These are phyloP conservation scores for Aegithalos caudatus DNA, from an alignment of 2,113 vertebrate genomes.

Conservation along the genomic window DNA sequence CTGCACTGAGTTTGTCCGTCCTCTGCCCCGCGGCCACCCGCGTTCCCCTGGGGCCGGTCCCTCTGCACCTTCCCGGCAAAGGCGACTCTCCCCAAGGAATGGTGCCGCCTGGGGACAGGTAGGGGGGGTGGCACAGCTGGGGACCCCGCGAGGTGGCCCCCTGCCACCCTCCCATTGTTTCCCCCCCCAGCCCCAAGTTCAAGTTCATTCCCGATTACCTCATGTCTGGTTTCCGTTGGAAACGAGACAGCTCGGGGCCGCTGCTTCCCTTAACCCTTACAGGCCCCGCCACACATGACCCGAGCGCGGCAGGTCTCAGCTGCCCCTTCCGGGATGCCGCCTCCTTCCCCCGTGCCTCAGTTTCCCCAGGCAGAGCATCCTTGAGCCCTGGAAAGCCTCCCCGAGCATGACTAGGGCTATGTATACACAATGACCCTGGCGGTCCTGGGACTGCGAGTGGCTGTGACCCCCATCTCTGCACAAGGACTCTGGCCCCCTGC, in stretches of 20 bases:
- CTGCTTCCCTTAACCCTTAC: constrained; percentile 59
- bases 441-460: rapidly evolving
- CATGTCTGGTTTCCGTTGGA: constrained; percentile 83
- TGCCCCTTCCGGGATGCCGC: not conserved
- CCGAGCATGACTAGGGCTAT: rapidly evolving
- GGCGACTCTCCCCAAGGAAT: not conserved
- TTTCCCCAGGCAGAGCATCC: not conserved
- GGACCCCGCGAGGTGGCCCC: not conserved
- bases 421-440: rapidly evolving
- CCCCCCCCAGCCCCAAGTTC: constrained; percentile 64
- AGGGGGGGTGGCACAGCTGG: not conserved
- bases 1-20: not conserved
- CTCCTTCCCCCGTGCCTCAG: not conserved
- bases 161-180: not conserved
- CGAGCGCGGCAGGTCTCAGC: not conserved
- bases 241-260: constrained; percentile 77
- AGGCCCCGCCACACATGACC: not conserved
- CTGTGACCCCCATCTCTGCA: rapidly evolving
- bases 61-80: not conserved
- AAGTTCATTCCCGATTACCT: constrained; percentile 78
- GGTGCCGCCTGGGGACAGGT: not conserved
- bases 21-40: not conserved
- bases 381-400: not conserved
- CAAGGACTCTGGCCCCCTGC: not conserved
- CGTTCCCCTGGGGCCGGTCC: rapidly evolving